Percentiles rank a stretch among this genome's conserved stretches.
phyloP scores from a whole-genome alignment of 1,140 invertebrate genomes.

The Apolygus lucorum region DNA sequence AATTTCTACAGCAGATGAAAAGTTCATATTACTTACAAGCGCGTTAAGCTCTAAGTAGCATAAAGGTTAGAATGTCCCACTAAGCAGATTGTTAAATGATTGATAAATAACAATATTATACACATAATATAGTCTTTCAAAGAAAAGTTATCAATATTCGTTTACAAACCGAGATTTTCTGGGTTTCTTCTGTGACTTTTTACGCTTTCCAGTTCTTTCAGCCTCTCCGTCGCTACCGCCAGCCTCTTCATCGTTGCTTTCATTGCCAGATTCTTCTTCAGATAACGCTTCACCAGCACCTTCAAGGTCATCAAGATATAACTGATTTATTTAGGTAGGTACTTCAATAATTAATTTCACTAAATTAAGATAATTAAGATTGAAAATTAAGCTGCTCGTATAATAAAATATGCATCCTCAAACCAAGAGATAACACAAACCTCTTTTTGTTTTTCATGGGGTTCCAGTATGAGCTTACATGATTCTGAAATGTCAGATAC shows the following conservation, averaged over 20 bases:
- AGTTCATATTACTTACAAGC: background rate
- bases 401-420: background rate
- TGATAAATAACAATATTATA: background rate
- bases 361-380: background rate
- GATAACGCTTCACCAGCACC: background rate
- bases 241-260: background rate
- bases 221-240: background rate
- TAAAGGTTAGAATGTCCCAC: background rate
- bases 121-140: background rate
- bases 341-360: background rate
- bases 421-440: too few relatives aligned
- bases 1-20: background rate
- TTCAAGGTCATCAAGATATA: background rate
- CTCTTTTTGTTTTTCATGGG: too few relatives aligned
- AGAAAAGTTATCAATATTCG: slow-evolving; percentile 6
- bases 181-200: slow-evolving; percentile 23
- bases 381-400: background rate
- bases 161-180: background rate
- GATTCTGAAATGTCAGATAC: too few relatives aligned
- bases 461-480: too few relatives aligned
- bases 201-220: slow-evolving; percentile 19
- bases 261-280: slow-evolving; percentile 24
- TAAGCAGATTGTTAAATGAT: background rate
- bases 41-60: background rate
- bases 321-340: background rate